phyloP scores from a whole-genome alignment of 2,888 invertebrate genomes.

The Xestia c-nigrum region DNA sequence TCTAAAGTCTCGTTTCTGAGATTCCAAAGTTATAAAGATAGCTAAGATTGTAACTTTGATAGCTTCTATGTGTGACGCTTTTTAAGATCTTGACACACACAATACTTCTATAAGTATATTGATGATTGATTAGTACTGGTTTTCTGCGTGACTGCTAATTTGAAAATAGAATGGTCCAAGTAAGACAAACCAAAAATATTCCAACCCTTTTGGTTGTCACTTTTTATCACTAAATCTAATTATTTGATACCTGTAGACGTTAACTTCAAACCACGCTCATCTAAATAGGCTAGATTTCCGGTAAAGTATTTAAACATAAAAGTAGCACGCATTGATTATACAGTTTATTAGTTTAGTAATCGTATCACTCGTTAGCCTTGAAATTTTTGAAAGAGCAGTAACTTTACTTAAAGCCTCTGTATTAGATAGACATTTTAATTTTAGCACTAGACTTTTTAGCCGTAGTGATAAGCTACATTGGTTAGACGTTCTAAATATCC shows the following conservation, averaged over 20 bases:
- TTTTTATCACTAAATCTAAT: not conserved
- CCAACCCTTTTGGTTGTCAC: not conserved
- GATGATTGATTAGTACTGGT: not conserved
- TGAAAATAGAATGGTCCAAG: not conserved
- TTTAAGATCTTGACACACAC: not conserved
- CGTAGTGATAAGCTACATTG: slow-evolving; percentile 9
- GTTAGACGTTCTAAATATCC: slow-evolving; percentile 18
- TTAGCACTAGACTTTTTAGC: slow-evolving; percentile 10
- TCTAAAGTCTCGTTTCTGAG: not conserved
- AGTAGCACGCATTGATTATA: slow-evolving; percentile 38
- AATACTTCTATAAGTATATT: not conserved
- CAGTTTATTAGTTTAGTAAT: slow-evolving; percentile 42
- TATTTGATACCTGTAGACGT: slow-evolving; percentile 4
- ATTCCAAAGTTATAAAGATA: not conserved
- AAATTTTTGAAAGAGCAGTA: slow-evolving; percentile 30
- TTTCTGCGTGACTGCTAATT: not conserved
- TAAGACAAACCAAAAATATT: not conserved
- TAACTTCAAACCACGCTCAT: slow-evolving; percentile 3
- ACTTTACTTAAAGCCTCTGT: slow-evolving; percentile 11
- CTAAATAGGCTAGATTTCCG: slow-evolving; percentile 26
- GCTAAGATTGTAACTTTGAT: not conserved
- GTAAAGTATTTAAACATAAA: slow-evolving; percentile 15
- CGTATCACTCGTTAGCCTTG: slow-evolving; percentile 53
- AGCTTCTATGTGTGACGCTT: not conserved
- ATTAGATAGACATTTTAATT: slow-evolving; percentile 37